These are phyloP conservation scores for Trematomus bernacchii DNA, from an alignment of 2,797 vertebrate genomes.

Conservation along the genomic window DNA sequence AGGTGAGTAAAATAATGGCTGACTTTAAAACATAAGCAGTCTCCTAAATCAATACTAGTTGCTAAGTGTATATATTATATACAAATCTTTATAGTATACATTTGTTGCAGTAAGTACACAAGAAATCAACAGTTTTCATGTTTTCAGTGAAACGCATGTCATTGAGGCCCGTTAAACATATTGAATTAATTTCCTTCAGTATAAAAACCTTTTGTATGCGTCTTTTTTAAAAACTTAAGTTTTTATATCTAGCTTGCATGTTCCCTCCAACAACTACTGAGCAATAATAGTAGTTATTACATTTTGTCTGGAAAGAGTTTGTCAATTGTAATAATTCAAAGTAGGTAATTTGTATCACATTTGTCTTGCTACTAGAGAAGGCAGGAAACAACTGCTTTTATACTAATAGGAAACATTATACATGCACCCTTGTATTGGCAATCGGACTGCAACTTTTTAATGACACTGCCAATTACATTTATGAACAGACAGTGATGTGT, in stretches of 20 bases:
- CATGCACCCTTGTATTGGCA: no score
- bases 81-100: neutral
- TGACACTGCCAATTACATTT: neutral
- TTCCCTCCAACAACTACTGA: no score
- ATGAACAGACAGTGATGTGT: no score
- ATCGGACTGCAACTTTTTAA: neutral
- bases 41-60: neutral
- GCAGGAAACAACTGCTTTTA: no score
- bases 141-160: neutral
- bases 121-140: neutral
- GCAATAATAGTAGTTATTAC: no score
- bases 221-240: neutral
- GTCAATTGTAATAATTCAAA: neutral
- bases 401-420: no score
- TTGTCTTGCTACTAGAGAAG: neutral
- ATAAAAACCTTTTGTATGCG: neutral
- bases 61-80: neutral
- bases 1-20: slow-evolving; percentile 76
- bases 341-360: neutral
- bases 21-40: neutral
- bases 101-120: neutral
- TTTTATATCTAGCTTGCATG: no score
- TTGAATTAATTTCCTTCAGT: neutral
- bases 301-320: neutral
- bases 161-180: neutral